Evolutionary conservation across 1,140 invertebrate species (phyloP), one percentile per base, ranked within the genome.

Genomic region (Dendroctonus ponderosae): DNA sequence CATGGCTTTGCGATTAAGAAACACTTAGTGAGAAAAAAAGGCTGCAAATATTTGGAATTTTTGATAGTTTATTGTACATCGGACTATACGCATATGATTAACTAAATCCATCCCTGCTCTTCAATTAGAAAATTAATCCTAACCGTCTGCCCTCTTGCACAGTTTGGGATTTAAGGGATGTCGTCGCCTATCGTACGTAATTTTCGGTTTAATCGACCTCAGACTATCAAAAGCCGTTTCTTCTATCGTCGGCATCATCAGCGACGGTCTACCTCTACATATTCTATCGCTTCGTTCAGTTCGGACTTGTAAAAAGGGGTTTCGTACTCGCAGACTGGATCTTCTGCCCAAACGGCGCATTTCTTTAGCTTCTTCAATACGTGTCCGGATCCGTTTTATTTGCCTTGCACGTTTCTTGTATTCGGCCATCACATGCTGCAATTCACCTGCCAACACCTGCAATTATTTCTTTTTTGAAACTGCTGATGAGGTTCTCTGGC

Each of bases 351-450:
- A 41, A 11, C 40, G 38, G 7, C 46, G 41, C 7, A 53, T 9
- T 43, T 59, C 66, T 15, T 53, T 15, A 7, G 15, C 40, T 14
- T 63, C 43, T 39, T 69, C 67, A 14, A 69, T 56, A 26, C 66
- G 60, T 44, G 44, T 65, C 37, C 67, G 56, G n/a, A 69, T 61
- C 40, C 44, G 50, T 14, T 62, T 59, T 3, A 67, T 59, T 54
- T 70, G 58, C 15, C 60, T 53, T 5, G 52, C 46, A 3, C 61
- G 61, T 14, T 44, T 66, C 14, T 42, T 59, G 42, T 66, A 52
- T 41, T 66, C 68, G n/a, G 53, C 26, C 56, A 62, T 70, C 11
- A 70, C 6, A 11, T 41, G 51, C 48, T 66, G 15, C 42, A 69
- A 43, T 11, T 61, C 14, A 37, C 49, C 43, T 40, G 38, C 39